Base-by-base conservation (phyloP, 1,140 invertebrate genomes). In the Bombus impatiens region DNA sequence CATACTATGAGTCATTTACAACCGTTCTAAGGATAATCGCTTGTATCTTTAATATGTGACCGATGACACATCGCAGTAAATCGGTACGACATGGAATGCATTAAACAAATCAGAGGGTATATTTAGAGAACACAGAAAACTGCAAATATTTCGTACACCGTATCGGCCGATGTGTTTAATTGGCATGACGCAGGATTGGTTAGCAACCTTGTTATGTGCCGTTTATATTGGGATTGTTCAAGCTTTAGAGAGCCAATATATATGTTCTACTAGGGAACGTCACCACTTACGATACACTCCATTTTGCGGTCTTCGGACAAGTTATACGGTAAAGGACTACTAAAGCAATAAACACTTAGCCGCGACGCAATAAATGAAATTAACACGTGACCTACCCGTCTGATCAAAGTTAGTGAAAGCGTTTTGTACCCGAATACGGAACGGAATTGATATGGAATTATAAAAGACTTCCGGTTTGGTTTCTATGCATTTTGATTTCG, bases 341-440 rank as follows among this genome's bases (percentile, higher is more conserved):
- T 80, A 37, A 85, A 80, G 35, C 57, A 59, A 79, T 85, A 85
- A 85, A 85, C 68, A 74, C 77, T 68, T 70, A 79, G 18, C 59
- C 62, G 72, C 53, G 62, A n/a, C 8, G 25, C 78, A 71, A 59
- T 53, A 72, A 85, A 80, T 80, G 83, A 80, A 80, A 72, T 85
- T 85, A 85, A 80, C 77, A 62, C 75, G 82, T 57, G 40, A 40
- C 74, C 62, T 47, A 6, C 35, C 4, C 28, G 25, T 15, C 53
- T 70, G 77, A 47, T 85, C 77, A 80, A 80, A 85, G 57, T 71
- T 25, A 8, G 1, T n/a, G 3, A 42, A 62, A 65, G 28, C 18
- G 22, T 78, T 83, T 53, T 71, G 72, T 35, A 10, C 4, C 6
- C 4, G 22, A 42, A 44, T 37, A 18, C 15, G 42, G 44, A 44